Evolutionary conservation across 2,797 vertebrate species (phyloP).

Genomic region (Diplodus sargus): DNA sequence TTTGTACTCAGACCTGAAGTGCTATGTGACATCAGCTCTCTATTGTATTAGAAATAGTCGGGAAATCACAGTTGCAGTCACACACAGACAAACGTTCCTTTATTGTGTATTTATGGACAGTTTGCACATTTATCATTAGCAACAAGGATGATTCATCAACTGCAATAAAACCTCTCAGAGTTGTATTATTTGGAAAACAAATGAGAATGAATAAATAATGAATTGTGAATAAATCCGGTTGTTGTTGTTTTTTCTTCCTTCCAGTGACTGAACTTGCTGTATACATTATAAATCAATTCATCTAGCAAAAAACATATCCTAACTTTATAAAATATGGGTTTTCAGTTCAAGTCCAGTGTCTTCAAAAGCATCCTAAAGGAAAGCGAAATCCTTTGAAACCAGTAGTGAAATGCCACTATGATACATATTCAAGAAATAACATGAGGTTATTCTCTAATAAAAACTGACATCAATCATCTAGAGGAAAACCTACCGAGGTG

Average conservation of each 20-base stretch:
- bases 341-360: constrained; percentile 76
- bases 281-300: constrained; percentile 78
- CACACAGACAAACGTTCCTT: constrained; percentile 81
- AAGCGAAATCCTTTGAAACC: constrained; percentile 45
- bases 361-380: constrained; percentile 67
- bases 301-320: constrained; percentile 78
- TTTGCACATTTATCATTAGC: constrained; percentile 82
- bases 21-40: background rate
- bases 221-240: constrained; percentile 63
- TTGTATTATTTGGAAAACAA: constrained; percentile 72
- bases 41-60: constrained; percentile 53
- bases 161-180: constrained; percentile 69
- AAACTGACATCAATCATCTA: constrained; percentile 77
- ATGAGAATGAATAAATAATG: constrained; percentile 78
- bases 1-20: background rate
- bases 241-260: constrained; percentile 53
- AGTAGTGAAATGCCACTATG: constrained; percentile 73
- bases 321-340: constrained; percentile 77
- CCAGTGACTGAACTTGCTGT: constrained; percentile 76
- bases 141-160: constrained; percentile 74
- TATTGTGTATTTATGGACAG: constrained; percentile 84
- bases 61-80: constrained; percentile 78
- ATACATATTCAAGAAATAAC: constrained; percentile 68
- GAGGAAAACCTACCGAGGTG: constrained; percentile 65
- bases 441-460: constrained; percentile 73